Percentiles rank a stretch among this genome's conserved stretches.
These are phyloP conservation scores for Tokudaia muenninki DNA, from an alignment of 2,797 vertebrate species.

Conservation along the genomic window DNA sequence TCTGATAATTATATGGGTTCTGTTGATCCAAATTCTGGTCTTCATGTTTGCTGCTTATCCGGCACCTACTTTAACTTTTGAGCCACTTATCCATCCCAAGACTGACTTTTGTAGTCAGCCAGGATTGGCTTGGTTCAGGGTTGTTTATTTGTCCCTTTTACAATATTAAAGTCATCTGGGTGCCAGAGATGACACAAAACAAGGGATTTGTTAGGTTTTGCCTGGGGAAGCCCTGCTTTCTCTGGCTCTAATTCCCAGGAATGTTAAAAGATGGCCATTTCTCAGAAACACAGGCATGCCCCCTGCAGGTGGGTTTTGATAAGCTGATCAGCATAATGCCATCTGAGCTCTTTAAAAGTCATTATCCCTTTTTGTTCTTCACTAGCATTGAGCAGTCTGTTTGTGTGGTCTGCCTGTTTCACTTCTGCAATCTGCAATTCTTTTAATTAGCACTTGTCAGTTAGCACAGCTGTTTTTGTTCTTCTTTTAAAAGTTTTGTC, in stretches of 20 bases:
- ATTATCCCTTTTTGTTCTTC: not conserved
- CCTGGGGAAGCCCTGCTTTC: not conserved
- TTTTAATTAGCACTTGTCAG: not conserved
- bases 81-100: not conserved
- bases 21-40: not conserved
- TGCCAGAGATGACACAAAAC: not conserved
- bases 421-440: not conserved
- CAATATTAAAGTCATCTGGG: not conserved
- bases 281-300: not conserved
- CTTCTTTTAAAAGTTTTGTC: not conserved
- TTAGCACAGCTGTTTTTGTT: not conserved
- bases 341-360: not conserved
- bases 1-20: not conserved
- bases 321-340: not conserved
- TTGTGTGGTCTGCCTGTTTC: not conserved
- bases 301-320: constrained; percentile 6
- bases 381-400: not conserved
- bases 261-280: constrained; percentile 2
- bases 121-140: not conserved
- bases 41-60: not conserved
- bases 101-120: constrained; percentile 11
- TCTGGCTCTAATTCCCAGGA: not conserved
- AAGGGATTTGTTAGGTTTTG: constrained; percentile 15
- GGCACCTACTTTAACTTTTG: not conserved
- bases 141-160: constrained; percentile 34